Base-by-base conservation (phyloP, 2,888 invertebrate genomes). In the Teleiodes luculella region DNA sequence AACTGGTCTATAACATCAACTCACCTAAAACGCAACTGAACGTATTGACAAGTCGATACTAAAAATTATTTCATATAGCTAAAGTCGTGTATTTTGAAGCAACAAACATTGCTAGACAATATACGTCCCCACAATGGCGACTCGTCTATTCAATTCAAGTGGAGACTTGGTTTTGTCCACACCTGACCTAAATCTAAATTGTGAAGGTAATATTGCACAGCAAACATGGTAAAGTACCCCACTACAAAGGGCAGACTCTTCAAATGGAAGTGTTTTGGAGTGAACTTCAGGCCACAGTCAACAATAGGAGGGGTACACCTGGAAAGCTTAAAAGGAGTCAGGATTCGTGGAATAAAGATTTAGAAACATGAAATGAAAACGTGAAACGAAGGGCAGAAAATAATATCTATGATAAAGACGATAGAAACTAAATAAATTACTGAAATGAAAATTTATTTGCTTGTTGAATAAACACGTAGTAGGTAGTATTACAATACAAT, bases 211-310 rank as follows among this genome's bases (percentile, higher is more conserved):
- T 64, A 59, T 61, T 59, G 56, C 55, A 60, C 49, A 51, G 57
- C 56, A 61, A 65, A 64, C 63, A 57, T 53, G 31, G 37, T 53
- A 61, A 66, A 73, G 66, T 68, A 64, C 58, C 58, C 56, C 47
- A 51, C 58, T 61, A 67, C 64, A 72, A 68, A 68, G 62, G 63
- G 57, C 49, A 55, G 57, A 61, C 60, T 63, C 68, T 66, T 63
- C 53, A 62, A 62, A 60, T 61, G 48, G 57, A 63, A 68, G 67
- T 69, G 68, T 64, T 71, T 65, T 63, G 74, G 65, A 66, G 58
- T 57, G 57, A 57, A 50, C 64, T 62, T 56, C 41, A 59, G 62
- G 58, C 56, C 53, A 36, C 48, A 53, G 55, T 43, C 43, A 43
- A 43, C 43, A 43, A 43, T 16, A 43, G 43, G 14, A 28, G 28